Evolutionary conservation across 2,113 vertebrate genomes (phyloP).

Genomic region (Atrichornis clamosus): DNA sequence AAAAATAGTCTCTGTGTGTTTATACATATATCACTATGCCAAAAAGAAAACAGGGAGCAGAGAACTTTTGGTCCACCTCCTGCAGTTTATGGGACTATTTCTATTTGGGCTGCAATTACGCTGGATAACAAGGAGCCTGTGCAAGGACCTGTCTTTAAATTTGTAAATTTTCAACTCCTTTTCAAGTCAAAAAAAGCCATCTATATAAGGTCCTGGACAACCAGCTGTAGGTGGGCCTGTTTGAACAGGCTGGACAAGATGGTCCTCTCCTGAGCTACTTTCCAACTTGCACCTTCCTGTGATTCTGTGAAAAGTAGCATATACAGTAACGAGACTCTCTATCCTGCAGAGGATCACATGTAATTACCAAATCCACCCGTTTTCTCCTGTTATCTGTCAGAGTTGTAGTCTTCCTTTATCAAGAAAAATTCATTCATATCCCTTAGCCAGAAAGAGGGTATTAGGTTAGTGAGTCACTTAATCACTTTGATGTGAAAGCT

Average conservation of each 20-base stretch:
- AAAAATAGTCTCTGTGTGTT: not conserved
- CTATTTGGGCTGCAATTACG: not conserved
- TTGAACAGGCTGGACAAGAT: not conserved
- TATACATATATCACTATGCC: not conserved
- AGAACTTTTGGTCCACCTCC: not conserved
- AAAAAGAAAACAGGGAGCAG: not conserved
- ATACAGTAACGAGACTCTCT: not conserved
- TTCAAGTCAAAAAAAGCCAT: not conserved
- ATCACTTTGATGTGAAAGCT: not conserved
- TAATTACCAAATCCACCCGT: not conserved
- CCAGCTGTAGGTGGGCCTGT: not conserved
- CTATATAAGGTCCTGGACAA: not conserved
- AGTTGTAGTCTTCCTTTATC: not conserved
- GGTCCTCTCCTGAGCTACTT: not conserved
- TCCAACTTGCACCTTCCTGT: not conserved
- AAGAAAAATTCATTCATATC: not conserved
- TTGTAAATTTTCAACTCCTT: not conserved
- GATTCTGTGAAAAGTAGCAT: not conserved
- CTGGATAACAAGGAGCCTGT: not conserved
- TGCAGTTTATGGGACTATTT: not conserved
- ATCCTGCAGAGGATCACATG: not conserved
- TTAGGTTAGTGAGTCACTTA: not conserved
- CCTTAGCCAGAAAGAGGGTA: not conserved
- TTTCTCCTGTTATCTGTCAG: not conserved
- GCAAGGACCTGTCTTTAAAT: not conserved